Evolutionary conservation across 2,797 vertebrate genomes (phyloP), one percentile per base, ranked within the genome.

Genomic region (Tarsius wallacei): DNA sequence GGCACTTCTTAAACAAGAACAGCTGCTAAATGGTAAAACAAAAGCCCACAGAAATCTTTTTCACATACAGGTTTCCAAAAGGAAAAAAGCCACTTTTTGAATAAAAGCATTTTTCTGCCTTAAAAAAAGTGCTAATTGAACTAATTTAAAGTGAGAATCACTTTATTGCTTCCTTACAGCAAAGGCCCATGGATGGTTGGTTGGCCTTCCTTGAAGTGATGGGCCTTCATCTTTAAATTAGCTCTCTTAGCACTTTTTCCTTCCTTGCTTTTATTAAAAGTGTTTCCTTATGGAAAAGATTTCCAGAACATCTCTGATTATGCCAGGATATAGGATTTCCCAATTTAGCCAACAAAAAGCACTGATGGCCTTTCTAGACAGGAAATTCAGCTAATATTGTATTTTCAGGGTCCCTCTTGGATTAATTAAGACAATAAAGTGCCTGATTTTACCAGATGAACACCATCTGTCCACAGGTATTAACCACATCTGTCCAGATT

Each of bases 381-480:
- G 87, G 96, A 98, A 96, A 97, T 78, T 96, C 97, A 96, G 97
- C 98, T 88, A 96, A 88, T 96, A 86, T 42, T 93, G 97, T 97
- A 66, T 96, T 96, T 97, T 76, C 96, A 80, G 85, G 91, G 95
- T 97, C 97, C 97, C 97, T 31, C 93, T 86, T 94, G 98, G 97
- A 95, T 95, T 97, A 96, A 97, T 97, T 96, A 97, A 88, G 94
- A 96, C 95, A 94, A 96, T 96, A 82, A 97, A 95, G 94, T 92
- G 66, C 96, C 97, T 96, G 97, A 93, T 97, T 97, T 98, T 92
- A 95, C 97, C 87, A 42, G 97, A 97, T 86, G 94, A 96, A 91
- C 94, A 94, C 97, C 98, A 97, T 96, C 98, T 98, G 98, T 93
- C 95, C 93, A 80, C 21, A 97, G 97, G 97, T 95, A 90, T 85